phyloP scores from a whole-genome alignment of 2,113 vertebrate genomes.

The Pithys albifrons region DNA sequence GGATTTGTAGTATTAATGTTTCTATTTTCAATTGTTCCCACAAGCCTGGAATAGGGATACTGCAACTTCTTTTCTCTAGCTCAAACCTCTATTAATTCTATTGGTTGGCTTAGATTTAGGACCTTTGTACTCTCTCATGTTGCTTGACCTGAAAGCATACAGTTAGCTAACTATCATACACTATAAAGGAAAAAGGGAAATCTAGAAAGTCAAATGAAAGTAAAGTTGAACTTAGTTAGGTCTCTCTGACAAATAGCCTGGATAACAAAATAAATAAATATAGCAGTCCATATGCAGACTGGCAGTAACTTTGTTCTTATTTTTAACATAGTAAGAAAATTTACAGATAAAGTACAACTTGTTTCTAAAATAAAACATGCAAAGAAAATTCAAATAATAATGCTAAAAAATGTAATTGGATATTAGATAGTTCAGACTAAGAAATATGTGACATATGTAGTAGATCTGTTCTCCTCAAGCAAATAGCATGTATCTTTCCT shows the following conservation, averaged over 20 bases:
- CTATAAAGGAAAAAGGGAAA: not conserved
- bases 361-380: slow-evolving; percentile 3
- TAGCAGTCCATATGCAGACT: not conserved
- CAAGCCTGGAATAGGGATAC: not conserved
- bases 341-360: not conserved
- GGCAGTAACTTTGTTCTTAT: not conserved
- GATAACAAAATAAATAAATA: not conserved
- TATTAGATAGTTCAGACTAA: not conserved
- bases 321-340: not conserved
- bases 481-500: not conserved
- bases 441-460: not conserved
- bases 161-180: not conserved
- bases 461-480: not conserved
- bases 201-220: not conserved
- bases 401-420: not conserved
- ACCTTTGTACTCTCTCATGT: not conserved
- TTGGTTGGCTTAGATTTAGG: not conserved
- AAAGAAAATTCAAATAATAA: not conserved
- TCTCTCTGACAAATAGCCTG: not conserved
- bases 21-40: not conserved
- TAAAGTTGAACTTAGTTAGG: not conserved
- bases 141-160: not conserved
- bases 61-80: not conserved
- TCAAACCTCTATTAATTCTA: not conserved
- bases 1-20: not conserved